Base-by-base conservation (phyloP, 2,888 invertebrate species). In the Alsophila aescularia region DNA sequence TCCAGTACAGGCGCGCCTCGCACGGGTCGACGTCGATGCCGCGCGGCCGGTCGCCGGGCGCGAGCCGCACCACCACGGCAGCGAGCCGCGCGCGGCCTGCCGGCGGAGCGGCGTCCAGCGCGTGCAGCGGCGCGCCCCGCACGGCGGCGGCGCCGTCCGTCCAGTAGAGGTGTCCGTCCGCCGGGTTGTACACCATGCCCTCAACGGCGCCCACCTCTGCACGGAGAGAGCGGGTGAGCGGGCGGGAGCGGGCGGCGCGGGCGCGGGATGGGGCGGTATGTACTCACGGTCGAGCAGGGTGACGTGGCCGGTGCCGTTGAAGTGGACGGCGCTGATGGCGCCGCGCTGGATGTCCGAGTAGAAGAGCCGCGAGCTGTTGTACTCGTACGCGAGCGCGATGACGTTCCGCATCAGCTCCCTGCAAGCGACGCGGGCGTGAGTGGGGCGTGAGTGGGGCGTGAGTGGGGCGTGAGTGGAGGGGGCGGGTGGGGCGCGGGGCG, bases 311-410 rank as follows among this genome's bases (percentile, higher is more conserved):
- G 93, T 93, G 41, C 97, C 97, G 87, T 97, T 95, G 86, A 97
- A 97, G 77, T 92, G 93, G 40, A 96, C 97, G 27, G 94, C 93
- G 86, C 96, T 95, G 74, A 98, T 97, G 65, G 96, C 94, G 52
- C 96, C 97, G 73, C 95, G 93, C 79, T 97, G 96, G 60, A 98
- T 97, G 85, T 98, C 98, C 0, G 97, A 97, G 89, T 96, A 98
- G 90, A 96, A 97, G 42, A 97, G 89, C 43, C 94, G 88, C 66
- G 94, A 92, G 27, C 89, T 87, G 54, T 88, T 85, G 83, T 95
- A 96, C 87, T 96, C 96, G 83, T 95, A 97, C 1, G 96, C 93
- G 47, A 98, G 91, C 15, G 96, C 97, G 71, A 98, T 97, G 7
- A 96, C 97, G 87, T 98, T 98, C 52, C 96, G 93, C 93, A 98